Conservation (phyloP, 92 coral and sea anemone species). For the Bergia puertoricense region DNA sequence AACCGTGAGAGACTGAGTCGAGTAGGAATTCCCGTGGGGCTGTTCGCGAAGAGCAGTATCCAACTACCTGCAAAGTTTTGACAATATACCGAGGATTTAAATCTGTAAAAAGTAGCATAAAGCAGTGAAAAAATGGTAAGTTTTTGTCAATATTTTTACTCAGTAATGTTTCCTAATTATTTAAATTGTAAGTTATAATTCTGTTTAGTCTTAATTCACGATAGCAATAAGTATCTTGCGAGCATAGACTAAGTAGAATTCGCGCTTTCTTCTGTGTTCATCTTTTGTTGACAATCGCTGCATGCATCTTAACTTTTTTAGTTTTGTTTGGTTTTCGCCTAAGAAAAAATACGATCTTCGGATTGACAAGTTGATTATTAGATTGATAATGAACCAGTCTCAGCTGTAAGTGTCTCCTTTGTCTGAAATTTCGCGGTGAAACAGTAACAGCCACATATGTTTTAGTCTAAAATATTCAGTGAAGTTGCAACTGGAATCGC, state of each 20-base stretch:
- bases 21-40: slow-evolving; percentile 44
- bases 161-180: not conserved
- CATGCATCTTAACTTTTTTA: slow-evolving; percentile 43
- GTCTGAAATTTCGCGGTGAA: slow-evolving; percentile 5
- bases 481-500: slow-evolving; percentile 18
- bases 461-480: not conserved
- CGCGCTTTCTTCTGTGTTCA: slow-evolving; percentile 10
- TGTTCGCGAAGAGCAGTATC: slow-evolving; percentile 48
- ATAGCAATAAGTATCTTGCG: slow-evolving; percentile 2
- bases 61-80: slow-evolving; percentile 66
- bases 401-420: slow-evolving; percentile 21
- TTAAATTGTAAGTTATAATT: not conserved
- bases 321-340: slow-evolving; percentile 27
- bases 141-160: not conserved
- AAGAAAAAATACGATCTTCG: slow-evolving; percentile 19
- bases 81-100: slow-evolving; percentile 45
- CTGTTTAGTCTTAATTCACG: not conserved
- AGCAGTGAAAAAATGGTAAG: slow-evolving; percentile 33
- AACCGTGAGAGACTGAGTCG: slow-evolving; percentile 25
- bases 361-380: slow-evolving; percentile 26
- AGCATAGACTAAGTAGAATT: slow-evolving; percentile 14
- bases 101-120: slow-evolving; percentile 34
- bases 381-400: slow-evolving; percentile 26
- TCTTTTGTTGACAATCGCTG: slow-evolving; percentile 41
- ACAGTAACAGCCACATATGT: slow-evolving; percentile 23